Evolutionary conservation across 30 jellyfish, hydroid and myxozoan genomes (phyloP), one percentile per base, ranked within the genome.

Genomic region (Sanderia malayensis): DNA sequence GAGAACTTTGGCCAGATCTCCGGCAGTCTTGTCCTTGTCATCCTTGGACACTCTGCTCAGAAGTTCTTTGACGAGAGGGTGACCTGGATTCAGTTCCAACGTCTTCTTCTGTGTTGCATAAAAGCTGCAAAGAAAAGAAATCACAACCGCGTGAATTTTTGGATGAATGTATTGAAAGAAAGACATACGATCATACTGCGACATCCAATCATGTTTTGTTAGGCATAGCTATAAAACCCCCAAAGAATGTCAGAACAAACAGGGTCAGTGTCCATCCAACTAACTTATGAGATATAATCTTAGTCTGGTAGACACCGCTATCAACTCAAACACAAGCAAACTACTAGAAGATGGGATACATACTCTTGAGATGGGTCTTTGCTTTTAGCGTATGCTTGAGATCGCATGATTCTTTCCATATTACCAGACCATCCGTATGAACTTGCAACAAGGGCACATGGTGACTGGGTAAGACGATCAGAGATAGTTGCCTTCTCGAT

Each of bases 341-440:
- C n/a, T n/a, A n/a, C n/a, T n/a, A n/a, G n/a, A 52, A 20, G 34
- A 18, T 0, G 28, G 19, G 11, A 23, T 0, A 53, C 98, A 31
- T 92, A 93, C 99, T 80, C 89, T 67, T 81, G 93, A 8, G 99
- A 72, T 28, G 99, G 99, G 61, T 93, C 99, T 72, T 93, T 93
- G 77, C 96, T 76, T 61, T 93, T 93, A 13, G 99, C 99, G 63
- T 94, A 86, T 4, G 99, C 97, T 67, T 94, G 99, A 57, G 99
- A 94, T 44, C 88, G 94, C 97, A 94, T 84, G 46, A 94, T 94
- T 53, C 98, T 81, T 70, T 94, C 99, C 99, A 94, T 94, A 61
- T 94, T 94, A 21, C 97, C 99, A 30, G 99, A 86, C 97, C 96
- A 94, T 0, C 99, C 99, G 68, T 86, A 87, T 26, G 97, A 84